Evolutionary conservation across 2,888 invertebrate genomes (phyloP), one percentile per base, ranked within the genome.

Genomic region (Cosmia pyralina): DNA sequence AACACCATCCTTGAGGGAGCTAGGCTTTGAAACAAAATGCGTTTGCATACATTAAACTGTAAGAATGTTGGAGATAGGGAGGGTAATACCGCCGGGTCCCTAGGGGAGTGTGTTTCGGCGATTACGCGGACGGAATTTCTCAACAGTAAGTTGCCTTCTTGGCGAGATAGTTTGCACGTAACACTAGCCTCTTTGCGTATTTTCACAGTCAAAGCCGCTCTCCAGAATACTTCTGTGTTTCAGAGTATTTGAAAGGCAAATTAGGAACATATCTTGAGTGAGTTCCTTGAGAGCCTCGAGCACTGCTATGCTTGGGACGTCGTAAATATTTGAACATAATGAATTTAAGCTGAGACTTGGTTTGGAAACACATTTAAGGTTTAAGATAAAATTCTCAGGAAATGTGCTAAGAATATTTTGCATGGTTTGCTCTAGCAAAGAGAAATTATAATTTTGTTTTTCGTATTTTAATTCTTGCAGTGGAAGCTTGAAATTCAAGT

Each of bases 11-110:
- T 93, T 92, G 91, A 93, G 95, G 95, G 96, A 94, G 92, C 93
- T 89, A 93, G 93, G 94, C 95, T 96, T 96, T 95, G 96, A 95
- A 96, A 96, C 96, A 96, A 96, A 96, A 96, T 96, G 96, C 96
- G 96, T 96, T 96, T 96, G 96, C 96, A 96, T 96, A 96, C 94
- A 96, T 96, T 96, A 96, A 96, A 96, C 93, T 95, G 92, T 95
- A 95, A 95, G 96, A 96, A 96, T 96, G 96, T 95, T 90, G 91
- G 81, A 95, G 95, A 96, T 95, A 95, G 94, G 93, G 94, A 92
- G 93, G 92, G 94, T 93, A 92, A 91, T 92, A 88, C 91, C 88
- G 87, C 79, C 90, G 90, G 91, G 91, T 93, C 94, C 90, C 93
- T 81, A 69, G 92, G 93, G 95, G 90, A 92, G 91, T 90, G 92